Conservation (phyloP, 2,113 vertebrate species). For the Tragulus kanchil region DNA sequence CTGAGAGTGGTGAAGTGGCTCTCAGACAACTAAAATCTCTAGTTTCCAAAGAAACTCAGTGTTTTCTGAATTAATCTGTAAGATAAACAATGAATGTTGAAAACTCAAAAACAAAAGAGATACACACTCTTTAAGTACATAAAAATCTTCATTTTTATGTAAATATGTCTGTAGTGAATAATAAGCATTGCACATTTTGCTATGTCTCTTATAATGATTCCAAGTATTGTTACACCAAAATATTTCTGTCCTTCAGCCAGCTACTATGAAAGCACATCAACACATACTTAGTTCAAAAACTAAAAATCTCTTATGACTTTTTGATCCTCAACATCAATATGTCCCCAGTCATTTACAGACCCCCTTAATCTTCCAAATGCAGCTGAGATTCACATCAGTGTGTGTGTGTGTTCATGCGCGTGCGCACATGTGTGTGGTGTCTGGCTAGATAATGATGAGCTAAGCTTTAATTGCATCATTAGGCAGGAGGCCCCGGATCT, state of each 20-base stretch:
- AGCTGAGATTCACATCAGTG: not conserved
- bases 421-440: not conserved
- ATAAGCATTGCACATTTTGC: not conserved
- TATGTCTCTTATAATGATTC: not conserved
- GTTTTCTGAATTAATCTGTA: not conserved
- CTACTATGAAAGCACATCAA: not conserved
- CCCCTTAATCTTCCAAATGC: conserved; percentile 9
- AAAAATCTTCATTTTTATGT: conserved; percentile 19
- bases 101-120: not conserved
- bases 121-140: not conserved
- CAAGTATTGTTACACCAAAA: conserved; percentile 35
- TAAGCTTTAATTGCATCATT: conserved; percentile 80
- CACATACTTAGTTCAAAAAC: not conserved
- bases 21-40: conserved; percentile 7
- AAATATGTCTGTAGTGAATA: not conserved
- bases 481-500: conserved; percentile 62
- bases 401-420: not conserved
- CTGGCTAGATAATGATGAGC: conserved; percentile 71
- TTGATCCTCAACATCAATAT: not conserved
- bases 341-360: conserved; percentile 16
- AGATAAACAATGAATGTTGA: not conserved
- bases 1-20: not conserved
- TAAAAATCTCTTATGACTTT: conserved; percentile 21
- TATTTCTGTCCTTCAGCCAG: not conserved
- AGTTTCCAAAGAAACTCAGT: conserved; percentile 7